phyloP scores from a whole-genome alignment of 2,888 invertebrate genomes.

The Sycophila texana region DNA sequence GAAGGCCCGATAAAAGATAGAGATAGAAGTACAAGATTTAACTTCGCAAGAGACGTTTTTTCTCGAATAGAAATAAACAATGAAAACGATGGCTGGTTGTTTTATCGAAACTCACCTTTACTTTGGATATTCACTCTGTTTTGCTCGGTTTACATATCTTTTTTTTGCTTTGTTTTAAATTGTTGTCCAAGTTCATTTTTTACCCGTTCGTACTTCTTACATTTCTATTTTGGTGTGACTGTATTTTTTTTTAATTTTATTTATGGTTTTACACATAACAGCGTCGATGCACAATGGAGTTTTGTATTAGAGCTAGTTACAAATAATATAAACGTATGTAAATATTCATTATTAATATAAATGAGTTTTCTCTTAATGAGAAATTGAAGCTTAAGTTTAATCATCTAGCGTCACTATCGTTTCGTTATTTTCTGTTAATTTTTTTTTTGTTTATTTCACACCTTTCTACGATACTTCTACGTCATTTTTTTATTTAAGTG shows the following conservation, averaged over 20 bases:
- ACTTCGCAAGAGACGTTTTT: constrained; percentile 62
- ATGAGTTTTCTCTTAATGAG: constrained; percentile 68
- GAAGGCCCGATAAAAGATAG: constrained; percentile 69
- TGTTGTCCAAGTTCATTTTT: constrained; percentile 15
- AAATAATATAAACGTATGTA: constrained; percentile 75
- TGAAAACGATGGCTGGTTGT: constrained; percentile 58
- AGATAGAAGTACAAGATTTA: constrained; percentile 59
- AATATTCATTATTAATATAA: constrained; percentile 71
- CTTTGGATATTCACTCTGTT: not conserved
- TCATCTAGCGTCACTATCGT: constrained; percentile 73
- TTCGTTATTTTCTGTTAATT: constrained; percentile 54
- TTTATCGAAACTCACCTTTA: constrained; percentile 22
- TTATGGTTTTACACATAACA: constrained; percentile 60
- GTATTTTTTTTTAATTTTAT: constrained; percentile 56
- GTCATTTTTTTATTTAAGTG: constrained; percentile 47
- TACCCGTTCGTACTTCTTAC: not conserved
- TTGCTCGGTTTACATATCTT: not conserved
- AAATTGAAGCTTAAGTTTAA: constrained; percentile 72
- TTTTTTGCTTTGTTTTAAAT: constrained; percentile 32
- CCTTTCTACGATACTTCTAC: constrained; percentile 64
- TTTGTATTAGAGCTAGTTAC: constrained; percentile 74
- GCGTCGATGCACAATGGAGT: constrained; percentile 71
- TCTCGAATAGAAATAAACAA: constrained; percentile 59
- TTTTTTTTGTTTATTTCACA: constrained; percentile 63
- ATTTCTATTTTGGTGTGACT: constrained; percentile 54